Base-by-base conservation (phyloP, 1,140 invertebrate species). In the Rhagoletis pomonella region DNA sequence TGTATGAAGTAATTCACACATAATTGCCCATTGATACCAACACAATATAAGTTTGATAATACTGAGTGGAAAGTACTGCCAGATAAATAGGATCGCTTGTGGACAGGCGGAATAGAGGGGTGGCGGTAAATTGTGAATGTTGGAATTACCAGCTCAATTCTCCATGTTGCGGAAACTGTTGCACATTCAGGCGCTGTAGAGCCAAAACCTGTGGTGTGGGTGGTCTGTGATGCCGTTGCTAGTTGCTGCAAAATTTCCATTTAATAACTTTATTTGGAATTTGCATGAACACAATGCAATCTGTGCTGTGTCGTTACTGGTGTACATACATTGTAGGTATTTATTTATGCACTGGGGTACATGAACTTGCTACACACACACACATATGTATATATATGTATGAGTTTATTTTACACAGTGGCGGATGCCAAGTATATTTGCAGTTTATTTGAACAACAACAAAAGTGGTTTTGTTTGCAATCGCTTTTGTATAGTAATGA, bases 11-110 rank as follows among this genome's bases (percentile, higher is more conserved):
- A 44, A 44, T 39, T 39, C 42, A 39, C 39, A 19, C 29, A 67
- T 73, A 73, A 73, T 73, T 73, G 39, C 42, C 42, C 14, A 73
- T 73, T n/a, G 42, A 73, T 73, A 42, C 12, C 67, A 17, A 47
- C 67, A 47, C 67, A 73, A 73, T 47, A 73, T 42, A 73, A 44
- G 44, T 73, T 73, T 44, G 67, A 73, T 73, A 73, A 73, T 73
- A 73, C n/a, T 73, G 67, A 73, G 67, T 17, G 3, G 65, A 67
- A 67, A 67, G 42, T 39, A 67, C 65, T 39, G 29, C 3, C 60
- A 17, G 5, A 19, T 29, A 29, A 19, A n/a, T 17, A 7, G 64
- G 29, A 67, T 19, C 2, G 64, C 29, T 55, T 55, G 3, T 2
- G 50, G 5, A 7, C 5, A 10, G 50, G 5, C 50, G 10, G 50